A percentile compares a stretch with the other conserved stretches of the same genome.
Conservation (phyloP, 2,113 vertebrate species). For the Phrynosoma platyrhinos region DNA sequence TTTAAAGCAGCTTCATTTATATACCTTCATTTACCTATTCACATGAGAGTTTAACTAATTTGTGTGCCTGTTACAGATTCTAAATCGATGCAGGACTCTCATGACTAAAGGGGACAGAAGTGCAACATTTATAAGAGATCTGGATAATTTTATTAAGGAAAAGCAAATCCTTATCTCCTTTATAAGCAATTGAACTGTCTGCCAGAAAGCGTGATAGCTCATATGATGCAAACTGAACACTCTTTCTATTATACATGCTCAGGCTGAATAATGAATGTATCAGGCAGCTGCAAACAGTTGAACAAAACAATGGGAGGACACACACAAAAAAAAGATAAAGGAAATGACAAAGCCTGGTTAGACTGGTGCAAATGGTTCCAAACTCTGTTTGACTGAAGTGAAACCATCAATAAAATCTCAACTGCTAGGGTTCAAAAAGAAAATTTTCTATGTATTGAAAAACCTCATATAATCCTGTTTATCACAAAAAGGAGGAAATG, state of each 20-base stretch:
- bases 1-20: too few relatives aligned
- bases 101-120: not conserved
- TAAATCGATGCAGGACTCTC: not conserved
- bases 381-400: not conserved
- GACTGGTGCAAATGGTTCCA: not conserved
- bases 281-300: not conserved
- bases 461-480: not conserved
- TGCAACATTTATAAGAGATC: conserved; percentile 18
- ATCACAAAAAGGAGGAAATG: too few relatives aligned
- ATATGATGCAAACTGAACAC: conserved; percentile 9
- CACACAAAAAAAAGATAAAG: not conserved
- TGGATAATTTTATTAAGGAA: conserved; percentile 28
- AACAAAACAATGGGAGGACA: not conserved
- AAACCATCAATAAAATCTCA: not conserved
- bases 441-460: not conserved
- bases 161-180: conserved; percentile 4
- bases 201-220: conserved; percentile 4
- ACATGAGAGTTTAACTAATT: not conserved
- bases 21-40: conserved; percentile 26
- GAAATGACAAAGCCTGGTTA: not conserved
- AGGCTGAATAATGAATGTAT: not conserved
- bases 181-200: conserved; percentile 28
- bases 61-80: not conserved
- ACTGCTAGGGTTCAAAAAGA: not conserved
- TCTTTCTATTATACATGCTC: not conserved